phyloP scores from a whole-genome alignment of 2,113 vertebrate species.

The Amia ocellicauda region DNA sequence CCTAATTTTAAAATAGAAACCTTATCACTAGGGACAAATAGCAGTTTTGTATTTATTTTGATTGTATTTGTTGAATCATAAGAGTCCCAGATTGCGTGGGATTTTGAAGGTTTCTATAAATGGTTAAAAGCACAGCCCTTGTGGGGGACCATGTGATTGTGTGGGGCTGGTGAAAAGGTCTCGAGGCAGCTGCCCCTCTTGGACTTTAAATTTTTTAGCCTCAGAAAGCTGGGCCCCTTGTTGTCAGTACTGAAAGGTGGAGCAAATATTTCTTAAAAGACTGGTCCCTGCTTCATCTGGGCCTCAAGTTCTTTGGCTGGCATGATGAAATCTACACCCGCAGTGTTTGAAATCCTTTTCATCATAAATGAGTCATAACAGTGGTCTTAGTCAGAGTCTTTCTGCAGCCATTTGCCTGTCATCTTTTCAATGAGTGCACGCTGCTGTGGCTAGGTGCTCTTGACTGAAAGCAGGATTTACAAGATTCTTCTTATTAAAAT shows the following conservation, averaged over 20 bases:
- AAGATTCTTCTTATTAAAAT: conserved; percentile 58
- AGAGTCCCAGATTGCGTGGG: too few relatives aligned
- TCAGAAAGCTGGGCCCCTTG: conserved; percentile 50
- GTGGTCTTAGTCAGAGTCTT: conserved; percentile 53
- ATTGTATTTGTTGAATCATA: too few relatives aligned
- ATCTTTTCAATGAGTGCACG: conserved; percentile 50
- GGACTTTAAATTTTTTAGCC: conserved; percentile 53
- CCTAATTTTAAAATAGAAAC: too few relatives aligned
- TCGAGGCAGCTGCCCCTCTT: conserved; percentile 61
- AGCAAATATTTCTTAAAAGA: conserved; percentile 48
- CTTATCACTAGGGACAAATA: too few relatives aligned
- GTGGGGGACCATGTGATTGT: conserved; percentile 32
- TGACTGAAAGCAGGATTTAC: conserved; percentile 49
- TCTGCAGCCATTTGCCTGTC: conserved; percentile 57
- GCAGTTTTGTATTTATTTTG: too few relatives aligned
- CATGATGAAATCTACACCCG: conserved; percentile 63
- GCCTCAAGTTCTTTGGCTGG: conserved; percentile 54
- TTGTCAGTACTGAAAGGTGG: conserved; percentile 57
- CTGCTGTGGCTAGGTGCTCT: conserved; percentile 44
- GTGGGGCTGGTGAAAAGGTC: conserved; percentile 37
- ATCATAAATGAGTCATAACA: conserved; percentile 59
- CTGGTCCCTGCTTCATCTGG: too few relatives aligned
- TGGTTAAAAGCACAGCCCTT: conserved; percentile 32
- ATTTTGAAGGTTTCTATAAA: too few relatives aligned
- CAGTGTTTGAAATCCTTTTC: conserved; percentile 58